Conservation (phyloP, 1,140 invertebrate genomes). For the Thalassaphorura encarpata region DNA sequence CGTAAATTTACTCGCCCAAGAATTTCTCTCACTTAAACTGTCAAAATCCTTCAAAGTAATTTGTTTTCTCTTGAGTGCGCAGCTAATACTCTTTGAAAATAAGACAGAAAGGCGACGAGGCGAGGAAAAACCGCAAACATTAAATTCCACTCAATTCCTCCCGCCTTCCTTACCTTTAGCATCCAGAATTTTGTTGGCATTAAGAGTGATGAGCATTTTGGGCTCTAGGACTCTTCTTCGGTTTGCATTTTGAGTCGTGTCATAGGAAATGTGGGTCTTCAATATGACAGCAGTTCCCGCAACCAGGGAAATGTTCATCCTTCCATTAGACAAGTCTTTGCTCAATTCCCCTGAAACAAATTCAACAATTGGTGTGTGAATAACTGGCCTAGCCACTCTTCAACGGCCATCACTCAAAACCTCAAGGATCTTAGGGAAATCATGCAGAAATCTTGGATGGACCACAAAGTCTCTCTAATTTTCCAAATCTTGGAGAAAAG, state of each 20-base stretch:
- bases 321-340: conserved; percentile 9
- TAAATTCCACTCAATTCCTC: background rate
- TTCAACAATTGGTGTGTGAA: background rate
- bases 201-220: conserved; percentile 1
- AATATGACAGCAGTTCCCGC: background rate
- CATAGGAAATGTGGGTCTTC: background rate
- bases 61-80: too few species aligned
- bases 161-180: conserved; percentile 5
- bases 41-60: too few species aligned
- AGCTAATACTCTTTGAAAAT: too few species aligned
- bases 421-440: too few species aligned
- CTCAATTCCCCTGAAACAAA: conserved; percentile 7
- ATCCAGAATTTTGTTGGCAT: conserved; percentile 1
- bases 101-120: too few species aligned
- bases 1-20: too few species aligned
- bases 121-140: background rate
- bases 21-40: too few species aligned
- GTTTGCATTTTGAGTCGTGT: background rate
- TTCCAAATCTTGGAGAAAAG: too few species aligned
- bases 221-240: background rate
- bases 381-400: too few species aligned
- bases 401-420: background rate
- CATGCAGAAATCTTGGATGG: too few species aligned
- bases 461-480: too few species aligned
- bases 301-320: conserved; percentile 1